Evolutionary conservation across 2,888 invertebrate genomes (phyloP).

Genomic region (Polydrusus pterygomalis): DNA sequence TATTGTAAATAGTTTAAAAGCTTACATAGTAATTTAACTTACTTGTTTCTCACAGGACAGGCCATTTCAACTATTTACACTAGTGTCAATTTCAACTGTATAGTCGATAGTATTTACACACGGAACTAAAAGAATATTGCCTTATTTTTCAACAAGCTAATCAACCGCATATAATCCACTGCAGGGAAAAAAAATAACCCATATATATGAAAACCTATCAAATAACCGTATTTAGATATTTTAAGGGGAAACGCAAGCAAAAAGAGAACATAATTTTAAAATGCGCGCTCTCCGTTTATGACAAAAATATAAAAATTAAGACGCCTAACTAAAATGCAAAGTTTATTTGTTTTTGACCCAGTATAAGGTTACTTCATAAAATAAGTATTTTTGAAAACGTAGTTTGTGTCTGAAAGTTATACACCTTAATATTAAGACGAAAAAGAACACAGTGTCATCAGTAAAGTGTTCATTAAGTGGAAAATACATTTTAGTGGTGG

Average conservation of each 20-base stretch:
- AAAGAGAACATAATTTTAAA: conserved; percentile 8
- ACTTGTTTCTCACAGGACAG: conserved; percentile 43
- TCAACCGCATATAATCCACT: conserved; percentile 59
- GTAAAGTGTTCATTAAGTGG: too few relatives aligned
- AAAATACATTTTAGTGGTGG: too few relatives aligned
- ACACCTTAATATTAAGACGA: too few relatives aligned
- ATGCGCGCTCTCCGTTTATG: too few relatives aligned
- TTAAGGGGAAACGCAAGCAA: background rate
- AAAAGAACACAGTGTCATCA: too few relatives aligned
- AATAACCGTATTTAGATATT: conserved; percentile 51
- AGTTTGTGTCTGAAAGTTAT: too few relatives aligned
- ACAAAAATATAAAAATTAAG: too few relatives aligned
- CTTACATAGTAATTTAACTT: conserved; percentile 18
- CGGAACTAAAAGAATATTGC: conserved; percentile 53
- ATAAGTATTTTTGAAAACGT: too few relatives aligned
- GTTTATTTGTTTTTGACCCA: too few relatives aligned
- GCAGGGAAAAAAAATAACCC: conserved; percentile 58
- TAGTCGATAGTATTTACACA: conserved; percentile 28
- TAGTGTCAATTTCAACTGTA: conserved; percentile 19
- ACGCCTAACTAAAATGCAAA: too few relatives aligned
- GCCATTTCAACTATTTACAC: conserved; percentile 38
- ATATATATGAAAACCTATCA: conserved; percentile 58
- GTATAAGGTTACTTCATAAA: too few relatives aligned
- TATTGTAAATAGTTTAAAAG: background rate
- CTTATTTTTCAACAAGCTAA: conserved; percentile 53